Percentiles rank a stretch among this genome's conserved stretches.
Conservation (phyloP, 2,888 invertebrate genomes). For the Eupithecia subfuscata region DNA sequence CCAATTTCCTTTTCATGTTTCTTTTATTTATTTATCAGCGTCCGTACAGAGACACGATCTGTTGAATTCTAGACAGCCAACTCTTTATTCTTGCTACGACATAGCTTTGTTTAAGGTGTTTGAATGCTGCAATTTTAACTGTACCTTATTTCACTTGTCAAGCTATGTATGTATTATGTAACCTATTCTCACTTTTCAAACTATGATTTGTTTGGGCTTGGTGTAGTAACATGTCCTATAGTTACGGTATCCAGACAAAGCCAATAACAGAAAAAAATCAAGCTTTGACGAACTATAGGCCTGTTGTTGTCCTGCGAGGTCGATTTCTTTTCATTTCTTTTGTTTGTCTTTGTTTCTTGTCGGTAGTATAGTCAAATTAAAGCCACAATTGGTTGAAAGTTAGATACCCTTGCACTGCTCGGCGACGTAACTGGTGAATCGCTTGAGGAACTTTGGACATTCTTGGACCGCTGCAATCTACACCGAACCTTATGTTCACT, state of each 20-base stretch:
- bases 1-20: not conserved
- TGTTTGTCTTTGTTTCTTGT: not conserved
- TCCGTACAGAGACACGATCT: not conserved
- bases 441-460: conserved; percentile 99
- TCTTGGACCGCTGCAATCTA: conserved; percentile 92
- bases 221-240: too few species aligned
- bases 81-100: not conserved
- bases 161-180: not conserved
- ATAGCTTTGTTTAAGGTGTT: not conserved
- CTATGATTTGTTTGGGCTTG: not conserved
- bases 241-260: not conserved
- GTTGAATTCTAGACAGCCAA: not conserved
- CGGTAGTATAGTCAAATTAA: not conserved
- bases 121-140: not conserved
- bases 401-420: conserved; percentile 96
- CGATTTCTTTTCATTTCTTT: not conserved
- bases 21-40: not conserved
- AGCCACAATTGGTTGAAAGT: conserved; percentile 50
- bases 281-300: not conserved
- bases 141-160: not conserved
- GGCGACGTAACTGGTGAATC: conserved; percentile 97
- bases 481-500: not conserved
- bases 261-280: not conserved
- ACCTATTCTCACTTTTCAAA: not conserved
- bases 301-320: not conserved